These are phyloP conservation scores for Xiphophorus couchianus DNA, from an alignment of 2,113 vertebrate genomes.

Conservation along the genomic window DNA sequence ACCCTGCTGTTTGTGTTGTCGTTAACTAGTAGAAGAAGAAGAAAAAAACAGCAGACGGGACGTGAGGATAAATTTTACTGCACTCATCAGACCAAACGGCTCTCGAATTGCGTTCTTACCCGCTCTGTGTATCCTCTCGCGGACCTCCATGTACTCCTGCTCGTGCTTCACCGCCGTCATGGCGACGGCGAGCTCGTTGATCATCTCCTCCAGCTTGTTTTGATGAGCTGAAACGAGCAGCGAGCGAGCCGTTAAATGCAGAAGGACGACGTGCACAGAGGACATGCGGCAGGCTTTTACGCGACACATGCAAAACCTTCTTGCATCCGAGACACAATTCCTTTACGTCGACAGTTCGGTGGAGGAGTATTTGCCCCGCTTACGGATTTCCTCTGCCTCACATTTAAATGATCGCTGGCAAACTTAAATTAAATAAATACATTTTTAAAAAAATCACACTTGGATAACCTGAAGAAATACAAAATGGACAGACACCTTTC, in stretches of 20 bases:
- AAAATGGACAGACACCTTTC: not conserved
- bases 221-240: slow-evolving; percentile 86
- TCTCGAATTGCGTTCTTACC: slow-evolving; percentile 68
- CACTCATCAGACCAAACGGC: not conserved
- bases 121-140: slow-evolving; percentile 98
- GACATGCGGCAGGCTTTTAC: slow-evolving; percentile 31
- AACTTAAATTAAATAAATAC: too few relatives aligned
- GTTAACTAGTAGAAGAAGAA: slow-evolving; percentile 84
- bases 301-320: slow-evolving; percentile 28
- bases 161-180: slow-evolving; percentile 99
- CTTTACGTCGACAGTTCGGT: not conserved
- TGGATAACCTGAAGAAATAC: not conserved
- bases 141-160: slow-evolving; percentile 99
- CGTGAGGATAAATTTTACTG: not conserved
- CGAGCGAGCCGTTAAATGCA: not conserved
- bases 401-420: too few relatives aligned
- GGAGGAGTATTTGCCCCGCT: not conserved
- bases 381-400: not conserved
- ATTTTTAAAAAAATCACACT: not conserved
- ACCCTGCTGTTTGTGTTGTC: slow-evolving; percentile 99
- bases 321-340: slow-evolving; percentile 17
- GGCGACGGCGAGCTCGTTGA: slow-evolving; percentile 95
- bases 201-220: slow-evolving; percentile 99
- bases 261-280: not conserved
- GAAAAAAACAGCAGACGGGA: slow-evolving; percentile 21